phyloP scores from a whole-genome alignment of 2,888 invertebrate species.

The Habrosyne pyritoides region DNA sequence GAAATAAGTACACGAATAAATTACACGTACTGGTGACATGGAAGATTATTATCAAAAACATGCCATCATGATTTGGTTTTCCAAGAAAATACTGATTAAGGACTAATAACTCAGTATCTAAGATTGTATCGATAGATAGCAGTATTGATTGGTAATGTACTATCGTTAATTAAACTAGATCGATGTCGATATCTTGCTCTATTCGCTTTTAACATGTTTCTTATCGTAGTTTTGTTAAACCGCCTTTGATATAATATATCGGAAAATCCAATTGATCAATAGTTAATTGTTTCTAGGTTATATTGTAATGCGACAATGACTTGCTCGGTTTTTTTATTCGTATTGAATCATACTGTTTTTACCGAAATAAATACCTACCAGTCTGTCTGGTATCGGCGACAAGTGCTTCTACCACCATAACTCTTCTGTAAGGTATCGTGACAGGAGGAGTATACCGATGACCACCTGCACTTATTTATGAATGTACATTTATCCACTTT shows the following conservation, averaged over 20 bases:
- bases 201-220: not conserved
- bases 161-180: conserved; percentile 2
- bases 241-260: not conserved
- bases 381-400: no score
- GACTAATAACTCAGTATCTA: not conserved
- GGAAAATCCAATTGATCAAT: not conserved
- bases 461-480: no score
- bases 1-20: no score
- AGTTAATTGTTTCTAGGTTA: not conserved
- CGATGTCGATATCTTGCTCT: not conserved
- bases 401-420: no score
- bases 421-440: no score
- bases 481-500: no score
- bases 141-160: not conserved
- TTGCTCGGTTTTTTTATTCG: no score
- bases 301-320: no score
- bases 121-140: not conserved
- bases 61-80: not conserved
- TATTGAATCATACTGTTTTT: no score
- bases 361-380: no score
- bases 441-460: no score
- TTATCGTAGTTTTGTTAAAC: conserved; percentile 1
- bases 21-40: no score
- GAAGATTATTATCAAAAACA: not conserved
- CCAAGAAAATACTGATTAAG: not conserved